phyloP scores from a whole-genome alignment of 1,140 invertebrate species.

The Trigoniulus corallinus region DNA sequence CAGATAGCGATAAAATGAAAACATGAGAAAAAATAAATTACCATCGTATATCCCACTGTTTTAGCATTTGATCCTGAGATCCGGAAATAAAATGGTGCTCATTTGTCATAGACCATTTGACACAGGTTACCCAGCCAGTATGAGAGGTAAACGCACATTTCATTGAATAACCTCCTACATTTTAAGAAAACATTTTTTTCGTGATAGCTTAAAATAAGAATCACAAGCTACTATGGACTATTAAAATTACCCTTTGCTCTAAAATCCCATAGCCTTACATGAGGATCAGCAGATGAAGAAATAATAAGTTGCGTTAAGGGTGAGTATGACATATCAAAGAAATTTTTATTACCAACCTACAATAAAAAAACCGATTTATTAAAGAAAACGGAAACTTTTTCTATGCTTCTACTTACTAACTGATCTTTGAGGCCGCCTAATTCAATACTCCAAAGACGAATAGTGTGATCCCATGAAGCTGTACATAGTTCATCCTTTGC shows the following conservation, averaged over 20 bases:
- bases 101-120: constrained; percentile 71
- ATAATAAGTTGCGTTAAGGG: constrained; percentile 51
- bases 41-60: constrained; percentile 92
- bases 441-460: constrained; percentile 87
- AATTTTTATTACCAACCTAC: constrained; percentile 65
- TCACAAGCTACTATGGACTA: not conserved
- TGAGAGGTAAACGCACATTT: constrained; percentile 81
- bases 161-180: constrained; percentile 62
- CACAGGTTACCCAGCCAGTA: constrained; percentile 73
- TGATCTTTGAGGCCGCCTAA: constrained; percentile 62
- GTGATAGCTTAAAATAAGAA: not conserved
- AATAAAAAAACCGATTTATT: constrained; percentile 11
- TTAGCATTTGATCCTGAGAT: constrained; percentile 74
- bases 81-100: constrained; percentile 83
- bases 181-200: constrained; percentile 5
- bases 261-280: constrained; percentile 80
- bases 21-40: constrained; percentile 21
- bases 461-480: constrained; percentile 85
- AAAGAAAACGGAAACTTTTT: not conserved
- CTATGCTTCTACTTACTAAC: constrained; percentile 28
- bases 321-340: constrained; percentile 74
- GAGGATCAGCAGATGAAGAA: constrained; percentile 74
- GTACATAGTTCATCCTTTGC: constrained; percentile 55
- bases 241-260: constrained; percentile 50
- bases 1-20: constrained; percentile 2